Percentiles rank a stretch among this genome's conserved stretches.
phyloP scores from a whole-genome alignment of 1,140 invertebrate species.

The Euglossa dilemma region DNA sequence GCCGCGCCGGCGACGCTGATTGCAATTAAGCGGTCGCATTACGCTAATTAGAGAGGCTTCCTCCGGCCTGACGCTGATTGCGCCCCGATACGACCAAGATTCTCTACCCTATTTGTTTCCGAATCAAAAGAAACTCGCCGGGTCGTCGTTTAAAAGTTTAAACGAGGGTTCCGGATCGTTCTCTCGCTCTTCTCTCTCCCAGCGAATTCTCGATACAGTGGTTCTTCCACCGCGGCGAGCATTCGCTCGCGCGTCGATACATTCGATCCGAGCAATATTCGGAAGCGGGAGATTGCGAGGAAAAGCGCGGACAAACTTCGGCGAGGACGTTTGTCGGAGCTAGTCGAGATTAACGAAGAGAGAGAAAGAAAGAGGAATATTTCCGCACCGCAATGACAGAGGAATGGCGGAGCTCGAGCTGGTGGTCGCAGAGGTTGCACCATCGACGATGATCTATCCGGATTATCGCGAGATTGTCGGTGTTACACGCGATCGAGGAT shows the following conservation, averaged over 20 bases:
- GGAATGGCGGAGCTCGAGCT: too few species aligned
- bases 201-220: background rate
- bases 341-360: too few species aligned
- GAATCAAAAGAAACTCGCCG: background rate
- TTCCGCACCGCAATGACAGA: too few species aligned
- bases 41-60: slow-evolving; percentile 58
- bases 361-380: too few species aligned
- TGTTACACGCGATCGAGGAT: background rate
- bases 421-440: too few species aligned
- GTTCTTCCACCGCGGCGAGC: background rate
- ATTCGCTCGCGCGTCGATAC: too few species aligned
- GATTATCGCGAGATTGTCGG: background rate
- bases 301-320: too few species aligned
- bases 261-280: too few species aligned
- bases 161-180: slow-evolving; percentile 5
- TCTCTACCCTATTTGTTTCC: background rate
- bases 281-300: too few species aligned
- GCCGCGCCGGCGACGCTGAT: slow-evolving; percentile 58
- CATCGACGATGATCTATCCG: background rate
- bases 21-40: slow-evolving; percentile 69
- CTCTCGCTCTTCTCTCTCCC: background rate
- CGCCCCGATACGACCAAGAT: slow-evolving; percentile 31
- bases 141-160: slow-evolving; percentile 3
- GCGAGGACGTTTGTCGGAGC: too few species aligned
- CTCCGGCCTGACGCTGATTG: slow-evolving; percentile 52